Percentiles rank a stretch among this genome's conserved stretches.
Conservation (phyloP, 2,113 vertebrate species). For the Ahaetulla prasina region DNA sequence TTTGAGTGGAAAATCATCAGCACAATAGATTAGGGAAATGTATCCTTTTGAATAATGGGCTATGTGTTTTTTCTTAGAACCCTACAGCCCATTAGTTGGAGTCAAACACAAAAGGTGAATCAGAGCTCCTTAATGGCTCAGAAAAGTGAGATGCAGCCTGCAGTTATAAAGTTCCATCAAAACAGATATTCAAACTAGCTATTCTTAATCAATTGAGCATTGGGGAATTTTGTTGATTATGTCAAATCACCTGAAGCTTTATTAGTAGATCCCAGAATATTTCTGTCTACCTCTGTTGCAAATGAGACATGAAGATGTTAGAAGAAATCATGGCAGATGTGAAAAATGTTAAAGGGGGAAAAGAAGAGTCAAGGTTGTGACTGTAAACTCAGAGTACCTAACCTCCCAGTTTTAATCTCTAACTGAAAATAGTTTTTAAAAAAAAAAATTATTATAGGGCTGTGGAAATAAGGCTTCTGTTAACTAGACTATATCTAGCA, state of each 20-base stretch:
- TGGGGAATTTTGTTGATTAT: background rate
- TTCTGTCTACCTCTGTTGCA: background rate
- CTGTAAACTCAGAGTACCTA: background rate
- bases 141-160: background rate
- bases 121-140: background rate
- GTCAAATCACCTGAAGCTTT: background rate
- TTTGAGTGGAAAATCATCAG: background rate
- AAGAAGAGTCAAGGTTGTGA: background rate
- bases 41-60: background rate
- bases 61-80: background rate
- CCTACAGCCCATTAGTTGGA: background rate
- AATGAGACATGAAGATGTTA: background rate
- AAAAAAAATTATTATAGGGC: background rate
- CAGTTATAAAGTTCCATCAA: background rate
- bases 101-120: background rate
- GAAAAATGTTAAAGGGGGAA: background rate
- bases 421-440: background rate
- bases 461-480: background rate
- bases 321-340: background rate
- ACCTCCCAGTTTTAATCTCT: background rate
- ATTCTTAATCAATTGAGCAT: background rate
- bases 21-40: background rate
- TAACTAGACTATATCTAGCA: background rate
- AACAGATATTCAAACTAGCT: background rate
- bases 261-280: background rate